phyloP scores from a whole-genome alignment of 2,113 vertebrate genomes.

The Hemibagrus wyckioides region DNA sequence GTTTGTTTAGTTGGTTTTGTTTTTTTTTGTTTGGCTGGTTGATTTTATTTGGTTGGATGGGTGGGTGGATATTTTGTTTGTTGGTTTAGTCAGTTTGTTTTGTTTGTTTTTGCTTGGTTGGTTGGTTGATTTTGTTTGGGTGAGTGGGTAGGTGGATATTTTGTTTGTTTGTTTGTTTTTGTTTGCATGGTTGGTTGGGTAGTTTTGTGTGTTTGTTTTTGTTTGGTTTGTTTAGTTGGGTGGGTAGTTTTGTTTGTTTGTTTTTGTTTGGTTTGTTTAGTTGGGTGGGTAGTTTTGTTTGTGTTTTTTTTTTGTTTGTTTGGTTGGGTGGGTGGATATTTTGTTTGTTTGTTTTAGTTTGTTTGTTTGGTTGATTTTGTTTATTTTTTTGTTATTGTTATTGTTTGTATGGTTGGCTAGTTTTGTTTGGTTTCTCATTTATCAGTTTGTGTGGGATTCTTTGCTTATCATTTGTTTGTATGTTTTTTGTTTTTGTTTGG shows the following conservation, averaged over 20 bases:
- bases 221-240: neutral
- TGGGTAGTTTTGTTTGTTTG: neutral
- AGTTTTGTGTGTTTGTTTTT: neutral
- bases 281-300: neutral
- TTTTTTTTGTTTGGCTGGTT: neutral
- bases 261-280: neutral
- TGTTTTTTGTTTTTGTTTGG: neutral
- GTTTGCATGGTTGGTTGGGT: neutral
- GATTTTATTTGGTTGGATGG: neutral
- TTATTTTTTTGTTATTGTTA: too few relatives aligned
- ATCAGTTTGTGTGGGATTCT: neutral
- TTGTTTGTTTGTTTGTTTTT: neutral
- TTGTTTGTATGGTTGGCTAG: too few relatives aligned
- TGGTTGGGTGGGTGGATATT: too few relatives aligned
- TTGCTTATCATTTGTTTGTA: neutral
- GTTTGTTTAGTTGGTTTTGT: too few relatives aligned
- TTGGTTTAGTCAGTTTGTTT: neutral
- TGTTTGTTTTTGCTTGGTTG: neutral
- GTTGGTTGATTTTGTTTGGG: neutral
- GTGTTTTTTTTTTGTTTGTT: neutral
- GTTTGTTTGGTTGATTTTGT: too few relatives aligned
- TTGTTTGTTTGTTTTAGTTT: too few relatives aligned
- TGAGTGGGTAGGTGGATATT: too few relatives aligned
- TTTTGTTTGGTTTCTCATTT: too few relatives aligned
- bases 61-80: neutral